These are phyloP conservation scores for Oxystoma pomonae DNA, from an alignment of 2,888 invertebrate species.

Conservation along the genomic window DNA sequence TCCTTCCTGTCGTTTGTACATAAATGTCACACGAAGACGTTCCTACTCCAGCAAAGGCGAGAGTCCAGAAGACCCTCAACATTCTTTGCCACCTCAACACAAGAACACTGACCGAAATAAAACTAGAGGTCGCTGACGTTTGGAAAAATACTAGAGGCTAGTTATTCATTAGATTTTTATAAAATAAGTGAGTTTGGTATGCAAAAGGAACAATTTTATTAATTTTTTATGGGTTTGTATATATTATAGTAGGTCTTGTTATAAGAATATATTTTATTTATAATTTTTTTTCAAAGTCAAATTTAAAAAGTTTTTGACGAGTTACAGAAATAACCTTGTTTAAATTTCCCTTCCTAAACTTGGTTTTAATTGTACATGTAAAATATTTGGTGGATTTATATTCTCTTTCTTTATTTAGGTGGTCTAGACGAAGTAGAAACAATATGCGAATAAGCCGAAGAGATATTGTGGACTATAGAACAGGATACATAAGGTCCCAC, in stretches of 20 bases:
- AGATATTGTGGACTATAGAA: slow-evolving; percentile 74
- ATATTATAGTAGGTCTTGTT: too few species aligned
- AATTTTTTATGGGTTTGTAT: too few species aligned
- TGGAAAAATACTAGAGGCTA: slow-evolving; percentile 11
- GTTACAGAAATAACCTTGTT: too few species aligned
- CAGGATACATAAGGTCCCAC: slow-evolving; percentile 87
- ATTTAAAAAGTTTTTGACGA: too few species aligned
- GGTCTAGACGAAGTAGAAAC: slow-evolving; percentile 70
- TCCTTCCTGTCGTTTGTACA: not conserved
- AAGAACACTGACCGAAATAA: not conserved
- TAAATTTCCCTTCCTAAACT: too few species aligned
- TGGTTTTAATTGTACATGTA: too few species aligned
- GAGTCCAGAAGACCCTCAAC: not conserved
- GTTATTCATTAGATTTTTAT: slow-evolving; percentile 12
- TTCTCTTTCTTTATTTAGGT: too few species aligned
- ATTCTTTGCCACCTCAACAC: not conserved
- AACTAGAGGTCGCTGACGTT: not conserved
- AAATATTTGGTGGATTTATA: too few species aligned
- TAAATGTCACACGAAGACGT: not conserved
- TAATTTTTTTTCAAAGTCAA: too few species aligned
- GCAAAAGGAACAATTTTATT: too few species aligned
- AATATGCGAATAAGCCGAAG: slow-evolving; percentile 54
- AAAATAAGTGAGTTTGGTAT: too few species aligned
- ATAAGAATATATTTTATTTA: too few species aligned
- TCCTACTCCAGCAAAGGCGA: not conserved